Conservation (phyloP, 2,888 invertebrate genomes). For the Odontocolon sp. region DNA sequence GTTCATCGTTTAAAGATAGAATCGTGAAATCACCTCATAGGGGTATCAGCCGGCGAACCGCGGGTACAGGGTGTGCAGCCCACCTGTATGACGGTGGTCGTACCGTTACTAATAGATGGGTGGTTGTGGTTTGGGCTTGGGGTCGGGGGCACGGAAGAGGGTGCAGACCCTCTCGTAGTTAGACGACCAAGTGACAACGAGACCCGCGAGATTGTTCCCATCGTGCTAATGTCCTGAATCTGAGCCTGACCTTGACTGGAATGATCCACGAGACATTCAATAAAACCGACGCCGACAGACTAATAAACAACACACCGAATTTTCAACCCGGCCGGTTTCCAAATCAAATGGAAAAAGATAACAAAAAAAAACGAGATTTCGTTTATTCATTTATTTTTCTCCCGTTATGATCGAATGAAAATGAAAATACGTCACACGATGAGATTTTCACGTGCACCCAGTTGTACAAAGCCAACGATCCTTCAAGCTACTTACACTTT, state of each 20-base stretch:
- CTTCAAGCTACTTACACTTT: constrained; percentile 43
- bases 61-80: constrained; percentile 65
- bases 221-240: constrained; percentile 61
- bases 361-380: background rate
- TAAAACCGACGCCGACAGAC: constrained; percentile 38
- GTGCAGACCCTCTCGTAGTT: constrained; percentile 68
- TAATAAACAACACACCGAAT: constrained; percentile 6
- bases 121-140: constrained; percentile 69
- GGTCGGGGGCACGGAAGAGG: constrained; percentile 69
- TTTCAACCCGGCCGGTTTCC: no score
- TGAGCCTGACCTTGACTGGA: constrained; percentile 69
- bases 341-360: constrained; percentile 28
- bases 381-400: background rate
- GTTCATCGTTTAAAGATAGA: constrained; percentile 41
- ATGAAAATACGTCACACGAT: constrained; percentile 30
- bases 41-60: constrained; percentile 67
- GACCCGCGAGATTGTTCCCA: constrained; percentile 68
- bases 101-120: constrained; percentile 69
- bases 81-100: constrained; percentile 68
- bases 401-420: background rate
- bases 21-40: constrained; percentile 71
- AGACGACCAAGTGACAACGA: constrained; percentile 72
- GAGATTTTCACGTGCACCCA: constrained; percentile 35
- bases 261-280: constrained; percentile 58
- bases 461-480: constrained; percentile 31